phyloP scores from a whole-genome alignment of 2,113 vertebrate genomes.

The Stigmatopora nigra region DNA sequence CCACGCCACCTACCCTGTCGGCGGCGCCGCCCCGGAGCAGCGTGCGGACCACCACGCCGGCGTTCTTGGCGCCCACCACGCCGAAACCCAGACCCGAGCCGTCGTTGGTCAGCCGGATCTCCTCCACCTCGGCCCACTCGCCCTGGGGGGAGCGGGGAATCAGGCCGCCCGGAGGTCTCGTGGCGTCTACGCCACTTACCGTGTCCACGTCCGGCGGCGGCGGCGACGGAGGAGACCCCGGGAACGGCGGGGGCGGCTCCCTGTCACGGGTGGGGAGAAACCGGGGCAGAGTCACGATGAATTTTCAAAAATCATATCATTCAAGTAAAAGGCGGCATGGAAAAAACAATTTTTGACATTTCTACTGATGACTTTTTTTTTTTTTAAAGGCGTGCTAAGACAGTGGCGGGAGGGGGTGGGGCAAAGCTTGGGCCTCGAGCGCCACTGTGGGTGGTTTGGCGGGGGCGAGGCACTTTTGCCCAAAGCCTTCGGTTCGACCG shows the following conservation, averaged over 20 bases:
- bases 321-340: background rate
- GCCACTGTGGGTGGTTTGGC: too few relatives aligned
- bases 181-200: slow-evolving; percentile 23
- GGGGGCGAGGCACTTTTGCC: too few relatives aligned
- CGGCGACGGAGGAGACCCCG: background rate
- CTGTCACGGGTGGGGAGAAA: too few relatives aligned
- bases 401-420: background rate
- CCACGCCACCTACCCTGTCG: slow-evolving; percentile 54
- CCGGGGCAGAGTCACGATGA: too few relatives aligned
- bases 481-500: too few relatives aligned
- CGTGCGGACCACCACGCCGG: slow-evolving; percentile 88
- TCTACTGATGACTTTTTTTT: too few relatives aligned
- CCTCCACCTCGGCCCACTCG: slow-evolving; percentile 82
- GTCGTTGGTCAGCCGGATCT: slow-evolving; percentile 88
- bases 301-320: too few relatives aligned
- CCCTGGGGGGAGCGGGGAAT: slow-evolving; percentile 59
- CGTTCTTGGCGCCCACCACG: slow-evolving; percentile 87
- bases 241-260: background rate
- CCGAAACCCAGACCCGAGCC: slow-evolving; percentile 95
- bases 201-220: background rate
- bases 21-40: slow-evolving; percentile 84
- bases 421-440: too few relatives aligned
- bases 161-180: background rate
- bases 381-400: too few relatives aligned
- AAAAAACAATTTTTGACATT: too few relatives aligned